These are phyloP conservation scores for Prunella strophiata DNA, from an alignment of 2,797 vertebrate species.

Conservation along the genomic window DNA sequence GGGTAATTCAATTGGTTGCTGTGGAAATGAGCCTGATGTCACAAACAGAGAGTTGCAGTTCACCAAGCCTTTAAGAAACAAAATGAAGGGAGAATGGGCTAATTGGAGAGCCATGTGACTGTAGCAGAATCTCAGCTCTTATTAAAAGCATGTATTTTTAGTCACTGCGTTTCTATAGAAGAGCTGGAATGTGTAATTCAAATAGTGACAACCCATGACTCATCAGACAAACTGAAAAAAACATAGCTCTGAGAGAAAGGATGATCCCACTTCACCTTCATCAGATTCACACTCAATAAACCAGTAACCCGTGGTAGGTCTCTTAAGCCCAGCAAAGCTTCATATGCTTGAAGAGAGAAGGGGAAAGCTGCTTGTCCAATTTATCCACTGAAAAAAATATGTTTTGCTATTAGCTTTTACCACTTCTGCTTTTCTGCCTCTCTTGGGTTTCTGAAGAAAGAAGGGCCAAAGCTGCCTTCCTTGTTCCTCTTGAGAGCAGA, in stretches of 20 bases:
- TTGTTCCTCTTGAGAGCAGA: neutral
- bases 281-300: neutral
- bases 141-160: conserved; percentile 60
- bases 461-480: neutral
- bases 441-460: neutral
- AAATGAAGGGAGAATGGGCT: conserved; percentile 2
- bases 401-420: neutral
- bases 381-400: neutral
- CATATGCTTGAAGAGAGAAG: neutral
- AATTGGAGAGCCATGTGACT: conserved; percentile 37
- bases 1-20: conserved; percentile 60
- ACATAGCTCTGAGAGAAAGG: neutral
- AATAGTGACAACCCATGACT: conserved; percentile 38
- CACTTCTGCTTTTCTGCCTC: neutral
- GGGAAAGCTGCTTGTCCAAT: neutral
- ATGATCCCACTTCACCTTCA: neutral
- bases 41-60: conserved; percentile 42
- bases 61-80: conserved; percentile 27
- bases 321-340: neutral
- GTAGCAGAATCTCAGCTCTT: conserved; percentile 37
- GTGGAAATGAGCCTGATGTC: conserved; percentile 59
- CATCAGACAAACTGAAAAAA: conserved; percentile 30
- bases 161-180: conserved; percentile 26
- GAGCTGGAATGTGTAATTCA: conserved; percentile 36
- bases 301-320: neutral